Evolutionary conservation across 2,113 vertebrate species (phyloP), one percentile per base, ranked within the genome.

Genomic region (Thinocorus orbignyianus): DNA sequence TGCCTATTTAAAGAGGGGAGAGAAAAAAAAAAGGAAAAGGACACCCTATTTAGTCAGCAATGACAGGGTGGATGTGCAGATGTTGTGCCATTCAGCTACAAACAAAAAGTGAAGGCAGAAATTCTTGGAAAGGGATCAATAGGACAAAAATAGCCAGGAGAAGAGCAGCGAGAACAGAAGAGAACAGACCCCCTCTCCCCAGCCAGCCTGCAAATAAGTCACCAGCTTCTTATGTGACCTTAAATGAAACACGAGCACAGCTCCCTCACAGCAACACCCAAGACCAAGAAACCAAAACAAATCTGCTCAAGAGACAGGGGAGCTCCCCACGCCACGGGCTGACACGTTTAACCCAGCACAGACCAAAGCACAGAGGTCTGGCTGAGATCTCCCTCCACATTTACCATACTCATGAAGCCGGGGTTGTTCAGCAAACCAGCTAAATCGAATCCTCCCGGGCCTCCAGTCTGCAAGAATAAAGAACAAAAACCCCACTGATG

Each of bases 401-500:
- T 98, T 92, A 99, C 99, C 99, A 99, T 99, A 86, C 98, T 99
- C 98, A 99, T 99, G 97, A 99, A 99, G 80, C 99, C 97, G 0
- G 99, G 99, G 97, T 99, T 99, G 97, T 99, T 99, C 57, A 99
- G 98, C 92, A 99, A 95, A 41, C 99, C 99, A 0, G 99, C 99
- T 51, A 99, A 96, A 79, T 99, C 99, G 1, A 99, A 98, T 19
- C 99, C 98, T 8, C 99, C 99, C 13, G 99, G 96, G 10, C 98
- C 98, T 6, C 98, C 98, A 3, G 98, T 99, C 99, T 98, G 95
- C 5, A 64, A 89, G 22, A 61, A 65, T 5, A 65, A 46, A 88
- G 55, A 73, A n/a, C 55, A 46, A 52, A 79, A n/a, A 20, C 4
- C 54, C 39, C 10, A 48, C 1, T n/a, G 42, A 57, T 9, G 26